Evolutionary conservation across 2,797 vertebrate genomes (phyloP), one percentile per base, ranked within the genome.

Genomic region (Margarornis squamiger): DNA sequence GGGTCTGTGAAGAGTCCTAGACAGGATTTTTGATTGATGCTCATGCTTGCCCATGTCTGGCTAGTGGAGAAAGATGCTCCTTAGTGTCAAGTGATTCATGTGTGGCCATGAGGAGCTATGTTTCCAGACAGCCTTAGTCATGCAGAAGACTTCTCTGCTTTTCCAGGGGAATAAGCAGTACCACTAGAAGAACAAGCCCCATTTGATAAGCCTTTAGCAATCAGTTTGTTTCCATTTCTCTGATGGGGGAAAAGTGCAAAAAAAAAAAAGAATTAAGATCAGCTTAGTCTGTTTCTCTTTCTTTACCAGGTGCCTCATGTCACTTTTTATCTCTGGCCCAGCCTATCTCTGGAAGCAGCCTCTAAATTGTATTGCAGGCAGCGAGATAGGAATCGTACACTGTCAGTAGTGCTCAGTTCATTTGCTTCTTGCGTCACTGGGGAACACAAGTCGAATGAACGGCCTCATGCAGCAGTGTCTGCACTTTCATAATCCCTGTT

Each of bases 301-400:
- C 55, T 86, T 96, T 80, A 67, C 38, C 67, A 84, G 36, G 59
- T 94, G 52, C 67, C 71, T 96, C 45, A 12, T 92, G 81, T 92
- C 80, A 80, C 52, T 55, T 90, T 88, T 93, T 92, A 59, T 95
- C 74, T 93, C 67, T 86, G 32, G 15, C 59, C 86, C 76, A 90
- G 48, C 41, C 49, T 75, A 3, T 77, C 66, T 92, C 23, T 67
- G 54, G 51, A 67, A 92, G 72, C 85, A 86, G 91, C 46, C 82
- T 86, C 46, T 81, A 38, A 83, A 90, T 59, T 74, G 36, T 74
- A 41, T 71, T 80, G 61, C 62, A 90, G 82, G 67, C 41, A 58
- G 61, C 3, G 4, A 92, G 85, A 91, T 57, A 82, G 63, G 65
- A 79, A 52, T 87, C 8, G 7, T 78, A 88, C 55, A 1, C n/a